These are phyloP conservation scores for Crypturellus tataupa DNA, from an alignment of 2,797 vertebrate genomes.

Conservation along the genomic window DNA sequence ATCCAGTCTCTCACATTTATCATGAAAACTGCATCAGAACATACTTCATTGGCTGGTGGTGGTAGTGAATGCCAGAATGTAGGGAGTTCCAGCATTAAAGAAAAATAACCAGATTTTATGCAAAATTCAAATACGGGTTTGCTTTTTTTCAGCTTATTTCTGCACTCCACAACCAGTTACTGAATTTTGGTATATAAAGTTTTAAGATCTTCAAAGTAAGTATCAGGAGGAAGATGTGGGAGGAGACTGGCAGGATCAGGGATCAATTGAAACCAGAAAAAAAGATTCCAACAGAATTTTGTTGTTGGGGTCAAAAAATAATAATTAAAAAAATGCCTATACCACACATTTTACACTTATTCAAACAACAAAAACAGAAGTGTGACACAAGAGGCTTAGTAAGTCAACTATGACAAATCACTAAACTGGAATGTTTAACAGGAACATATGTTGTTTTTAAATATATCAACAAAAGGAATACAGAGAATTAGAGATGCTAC, in stretches of 20 bases:
- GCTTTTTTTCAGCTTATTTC: neutral
- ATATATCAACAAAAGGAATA: neutral
- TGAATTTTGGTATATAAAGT: neutral
- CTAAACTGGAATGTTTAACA: neutral
- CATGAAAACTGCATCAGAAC: neutral
- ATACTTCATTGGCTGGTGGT: neutral
- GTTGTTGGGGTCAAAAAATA: neutral
- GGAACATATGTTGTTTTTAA: neutral
- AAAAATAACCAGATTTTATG: neutral
- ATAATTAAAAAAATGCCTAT: too few relatives aligned
- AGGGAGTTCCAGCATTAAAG: neutral
- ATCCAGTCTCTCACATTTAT: neutral
- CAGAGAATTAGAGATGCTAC: neutral
- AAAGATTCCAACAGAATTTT: neutral
- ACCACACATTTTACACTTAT: neutral
- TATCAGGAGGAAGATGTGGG: neutral
- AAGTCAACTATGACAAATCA: neutral
- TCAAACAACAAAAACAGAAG: neutral
- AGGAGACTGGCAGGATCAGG: neutral
- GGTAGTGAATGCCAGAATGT: too few relatives aligned
- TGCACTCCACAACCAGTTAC: neutral
- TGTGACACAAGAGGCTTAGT: accelerated
- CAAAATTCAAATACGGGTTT: neutral
- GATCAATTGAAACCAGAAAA: neutral
- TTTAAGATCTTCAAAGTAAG: neutral